Conservation (phyloP, 1,140 invertebrate genomes). For the Pararge aegeria region DNA sequence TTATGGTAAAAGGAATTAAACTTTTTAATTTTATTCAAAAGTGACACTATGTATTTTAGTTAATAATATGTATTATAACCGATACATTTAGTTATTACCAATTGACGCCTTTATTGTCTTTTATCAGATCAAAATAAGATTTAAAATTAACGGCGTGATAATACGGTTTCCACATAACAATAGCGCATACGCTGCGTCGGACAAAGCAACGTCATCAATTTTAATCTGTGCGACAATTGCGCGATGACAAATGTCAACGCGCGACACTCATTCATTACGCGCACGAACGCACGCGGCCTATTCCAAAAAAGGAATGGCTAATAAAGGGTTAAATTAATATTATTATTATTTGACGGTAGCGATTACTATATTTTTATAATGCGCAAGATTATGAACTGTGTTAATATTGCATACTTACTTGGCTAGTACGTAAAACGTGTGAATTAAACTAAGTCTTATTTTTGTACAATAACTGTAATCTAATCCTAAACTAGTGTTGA, state of each 20-base stretch:
- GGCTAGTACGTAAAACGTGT: not conserved
- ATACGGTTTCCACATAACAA: conserved; percentile 50
- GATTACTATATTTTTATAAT: conserved; percentile 46
- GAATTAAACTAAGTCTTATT: too few relatives aligned
- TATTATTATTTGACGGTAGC: conserved; percentile 59
- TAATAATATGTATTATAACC: too few relatives aligned
- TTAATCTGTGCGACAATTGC: conserved; percentile 77
- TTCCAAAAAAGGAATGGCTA: conserved; percentile 57
- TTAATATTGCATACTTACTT: not conserved
- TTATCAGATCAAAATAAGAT: conserved; percentile 22
- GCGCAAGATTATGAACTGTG: conserved; percentile 20
- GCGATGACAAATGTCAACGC: conserved; percentile 77
- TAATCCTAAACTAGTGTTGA: too few relatives aligned
- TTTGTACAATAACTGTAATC: too few relatives aligned
- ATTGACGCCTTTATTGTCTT: not conserved
- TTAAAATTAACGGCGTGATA: conserved; percentile 39
- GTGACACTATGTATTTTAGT: too few relatives aligned
- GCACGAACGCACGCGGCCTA: conserved; percentile 62
- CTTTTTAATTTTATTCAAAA: too few relatives aligned
- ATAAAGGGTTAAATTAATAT: conserved; percentile 72
- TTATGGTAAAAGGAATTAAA: too few relatives aligned
- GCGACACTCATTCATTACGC: conserved; percentile 73
- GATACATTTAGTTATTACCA: not conserved
- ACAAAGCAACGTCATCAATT: conserved; percentile 78
- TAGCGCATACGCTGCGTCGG: conserved; percentile 53